Evolutionary conservation across 1,140 invertebrate genomes (phyloP).

Genomic region (Drosophila prosaltans): DNA sequence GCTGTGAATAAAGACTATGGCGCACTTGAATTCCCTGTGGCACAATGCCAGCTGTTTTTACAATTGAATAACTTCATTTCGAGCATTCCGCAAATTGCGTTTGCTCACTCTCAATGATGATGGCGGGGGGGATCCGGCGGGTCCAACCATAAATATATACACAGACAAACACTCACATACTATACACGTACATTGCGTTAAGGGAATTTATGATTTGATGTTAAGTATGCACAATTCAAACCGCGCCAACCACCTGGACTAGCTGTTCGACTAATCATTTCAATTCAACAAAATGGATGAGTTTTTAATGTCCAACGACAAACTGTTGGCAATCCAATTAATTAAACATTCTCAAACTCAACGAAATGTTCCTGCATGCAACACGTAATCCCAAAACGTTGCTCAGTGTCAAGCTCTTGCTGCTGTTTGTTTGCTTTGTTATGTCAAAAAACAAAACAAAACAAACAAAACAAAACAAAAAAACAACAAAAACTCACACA

Average conservation of each 20-base stretch:
- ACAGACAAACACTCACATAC: slow-evolving; percentile 46
- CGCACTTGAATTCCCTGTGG: slow-evolving; percentile 53
- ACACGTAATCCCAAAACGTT: slow-evolving; percentile 54
- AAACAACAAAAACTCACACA: background rate
- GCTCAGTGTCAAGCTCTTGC: slow-evolving; percentile 31
- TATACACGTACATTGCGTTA: slow-evolving; percentile 10
- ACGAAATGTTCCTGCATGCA: slow-evolving; percentile 58
- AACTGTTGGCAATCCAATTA: slow-evolving; percentile 57
- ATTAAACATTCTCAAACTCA: slow-evolving; percentile 23
- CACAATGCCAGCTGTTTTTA: slow-evolving; percentile 74
- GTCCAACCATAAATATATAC: background rate
- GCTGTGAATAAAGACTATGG: slow-evolving; percentile 12
- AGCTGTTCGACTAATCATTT: background rate
- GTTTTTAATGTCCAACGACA: slow-evolving; percentile 45
- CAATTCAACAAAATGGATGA: slow-evolving; percentile 2
- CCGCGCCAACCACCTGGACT: background rate
- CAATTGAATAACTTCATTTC: slow-evolving; percentile 78
- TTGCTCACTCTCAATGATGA: slow-evolving; percentile 42
- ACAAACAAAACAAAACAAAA: slow-evolving; percentile 29
- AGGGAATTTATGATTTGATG: slow-evolving; percentile 55
- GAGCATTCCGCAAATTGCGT: slow-evolving; percentile 68
- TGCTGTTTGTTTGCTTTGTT: slow-evolving; percentile 17
- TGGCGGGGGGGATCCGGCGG: slow-evolving; percentile 40
- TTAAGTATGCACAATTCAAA: slow-evolving; percentile 24
- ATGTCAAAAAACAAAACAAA: slow-evolving; percentile 29